A percentile compares a stretch with the other conserved stretches of the same genome.
Evolutionary conservation across 2,888 invertebrate species (phyloP).

Genomic region (Atethmia centrago): DNA sequence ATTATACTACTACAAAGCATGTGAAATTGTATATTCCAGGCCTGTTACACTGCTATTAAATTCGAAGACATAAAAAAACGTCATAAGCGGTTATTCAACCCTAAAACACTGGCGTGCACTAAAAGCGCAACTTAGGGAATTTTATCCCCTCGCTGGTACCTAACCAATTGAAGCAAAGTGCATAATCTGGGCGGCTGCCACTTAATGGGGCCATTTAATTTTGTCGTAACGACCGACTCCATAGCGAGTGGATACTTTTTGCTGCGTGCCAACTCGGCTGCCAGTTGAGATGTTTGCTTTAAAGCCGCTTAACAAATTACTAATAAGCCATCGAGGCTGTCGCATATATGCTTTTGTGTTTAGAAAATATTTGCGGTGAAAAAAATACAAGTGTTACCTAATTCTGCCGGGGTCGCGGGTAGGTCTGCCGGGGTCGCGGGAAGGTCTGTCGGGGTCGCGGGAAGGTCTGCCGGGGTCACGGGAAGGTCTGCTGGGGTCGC

Average conservation of each 20-base stretch:
- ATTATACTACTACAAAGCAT: not conserved
- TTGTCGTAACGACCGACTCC: conserved; percentile 77
- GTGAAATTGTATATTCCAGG: not conserved
- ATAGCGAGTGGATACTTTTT: conserved; percentile 70
- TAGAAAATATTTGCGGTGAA: not conserved
- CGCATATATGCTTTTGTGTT: not conserved
- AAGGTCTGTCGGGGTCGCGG: no score
- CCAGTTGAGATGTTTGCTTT: conserved; percentile 47
- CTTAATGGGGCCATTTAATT: conserved; percentile 86
- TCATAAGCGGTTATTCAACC: conserved; percentile 23
- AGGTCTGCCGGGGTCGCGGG: no score
- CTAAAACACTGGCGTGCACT: conserved; percentile 47
- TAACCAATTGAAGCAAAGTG: conserved; percentile 75
- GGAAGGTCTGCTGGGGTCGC: no score
- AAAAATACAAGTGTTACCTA: no score
- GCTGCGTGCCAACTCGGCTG: conserved; percentile 68
- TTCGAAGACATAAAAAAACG: conserved; percentile 4
- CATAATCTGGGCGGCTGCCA: conserved; percentile 72
- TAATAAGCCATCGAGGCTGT: conserved; percentile 29
- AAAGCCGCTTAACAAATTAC: conserved; percentile 60
- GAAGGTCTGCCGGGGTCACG: no score
- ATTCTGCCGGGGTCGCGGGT: no score
- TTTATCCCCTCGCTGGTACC: conserved; percentile 61
- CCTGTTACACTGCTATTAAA: not conserved
- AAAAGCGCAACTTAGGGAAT: conserved; percentile 62